Base-by-base conservation (phyloP, 2,888 invertebrate species). In the Hipparchia sbordonii region DNA sequence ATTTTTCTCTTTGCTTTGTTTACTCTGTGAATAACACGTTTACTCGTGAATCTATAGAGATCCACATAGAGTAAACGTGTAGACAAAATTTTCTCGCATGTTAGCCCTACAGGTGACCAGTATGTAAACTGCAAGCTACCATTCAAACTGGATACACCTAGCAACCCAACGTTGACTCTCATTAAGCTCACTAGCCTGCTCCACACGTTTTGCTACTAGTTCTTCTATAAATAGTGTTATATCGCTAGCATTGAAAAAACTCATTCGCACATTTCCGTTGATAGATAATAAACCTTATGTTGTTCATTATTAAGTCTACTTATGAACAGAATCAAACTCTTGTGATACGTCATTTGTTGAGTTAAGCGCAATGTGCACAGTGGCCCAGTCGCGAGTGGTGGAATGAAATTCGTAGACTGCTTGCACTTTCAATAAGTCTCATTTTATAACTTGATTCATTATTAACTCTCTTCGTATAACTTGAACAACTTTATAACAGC, bases 341-440 rank as follows among this genome's bases (percentile, higher is more conserved):
- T 72, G 76, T 13, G 51, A 33, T 76, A 77, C 70, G 74, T 61
- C 77, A 4, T 81, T 84, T 79, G 76, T 12, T 48, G 67, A 61
- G 39, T 67, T 70, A 46, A 71, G 45, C 70, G 73, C 61, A 73
- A 74, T 72, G 77, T 82, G 80, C 84, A 85, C 82, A 84, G 84
- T 89, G 89, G 88, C 89, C 89, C 89, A 91, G 86, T 90, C 87
- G 86, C 86, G 85, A 87, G 85, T 86, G 82, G 87, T 81, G 87
- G 87, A 89, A 87, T 89, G 85, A 88, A 88, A 87, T 89, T 88
- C 83, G 85, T 87, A 88, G 82, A 83, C 84, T 83, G 89, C 91
- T 91, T 91, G 89, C 92, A 91, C 91, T 91, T 92, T 92, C 92
- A 84, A 88, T 88, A 84, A 78, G 81, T 83, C 79, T 87, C 82